phyloP scores from a whole-genome alignment of 2,113 vertebrate species.

The Setophaga coronata region DNA sequence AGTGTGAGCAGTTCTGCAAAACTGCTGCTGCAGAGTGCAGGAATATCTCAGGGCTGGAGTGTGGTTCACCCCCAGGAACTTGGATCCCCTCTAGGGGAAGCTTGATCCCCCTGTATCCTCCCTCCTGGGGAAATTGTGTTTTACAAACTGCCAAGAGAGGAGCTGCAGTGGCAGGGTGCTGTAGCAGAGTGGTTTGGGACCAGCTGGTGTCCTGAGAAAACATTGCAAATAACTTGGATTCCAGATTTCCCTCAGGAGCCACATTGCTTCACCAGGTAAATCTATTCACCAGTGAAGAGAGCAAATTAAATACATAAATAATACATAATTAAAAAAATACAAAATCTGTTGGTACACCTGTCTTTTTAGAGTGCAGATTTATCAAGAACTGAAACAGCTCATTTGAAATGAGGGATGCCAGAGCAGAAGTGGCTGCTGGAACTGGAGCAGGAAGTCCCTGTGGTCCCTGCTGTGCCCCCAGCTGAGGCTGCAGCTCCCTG shows the following conservation, averaged over 20 bases:
- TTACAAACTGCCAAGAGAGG: background rate
- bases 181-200: background rate
- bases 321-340: too few relatives aligned
- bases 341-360: background rate
- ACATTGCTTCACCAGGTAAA: background rate
- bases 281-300: background rate
- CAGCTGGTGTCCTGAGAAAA: background rate
- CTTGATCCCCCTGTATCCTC: too few relatives aligned
- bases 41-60: background rate
- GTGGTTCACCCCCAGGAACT: background rate
- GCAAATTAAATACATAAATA: background rate
- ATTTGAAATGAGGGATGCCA: background rate
- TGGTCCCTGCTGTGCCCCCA: background rate
- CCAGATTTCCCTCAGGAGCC: background rate
- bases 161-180: background rate
- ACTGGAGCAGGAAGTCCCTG: background rate
- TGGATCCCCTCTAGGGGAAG: background rate
- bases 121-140: background rate
- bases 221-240: background rate
- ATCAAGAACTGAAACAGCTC: background rate
- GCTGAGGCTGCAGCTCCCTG: background rate
- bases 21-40: background rate
- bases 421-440: background rate
- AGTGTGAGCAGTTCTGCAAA: background rate
- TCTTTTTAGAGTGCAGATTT: background rate